A percentile compares a stretch with the other conserved stretches of the same genome.
Evolutionary conservation across 1,140 invertebrate species (phyloP).

Genomic region (Drosophila fuyamai): DNA sequence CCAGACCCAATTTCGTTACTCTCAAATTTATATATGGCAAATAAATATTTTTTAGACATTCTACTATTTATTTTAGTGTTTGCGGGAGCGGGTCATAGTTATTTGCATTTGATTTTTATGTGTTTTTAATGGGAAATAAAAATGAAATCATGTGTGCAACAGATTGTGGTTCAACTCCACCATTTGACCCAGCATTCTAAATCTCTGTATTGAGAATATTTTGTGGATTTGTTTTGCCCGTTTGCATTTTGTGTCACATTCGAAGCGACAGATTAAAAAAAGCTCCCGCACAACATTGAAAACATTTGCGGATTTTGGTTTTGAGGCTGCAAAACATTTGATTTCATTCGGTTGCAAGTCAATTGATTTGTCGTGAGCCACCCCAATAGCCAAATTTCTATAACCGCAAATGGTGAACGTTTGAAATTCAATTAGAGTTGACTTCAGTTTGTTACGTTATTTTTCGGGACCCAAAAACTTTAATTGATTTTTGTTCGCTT

Average conservation of each 20-base stretch:
- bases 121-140: conserved; percentile 82
- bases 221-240: conserved; percentile 52
- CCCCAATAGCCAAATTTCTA: conserved; percentile 18
- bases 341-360: conserved; percentile 72
- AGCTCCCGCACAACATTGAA: conserved; percentile 20
- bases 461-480: conserved; percentile 40
- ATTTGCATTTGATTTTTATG: conserved; percentile 79
- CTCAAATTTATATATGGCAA: conserved; percentile 29
- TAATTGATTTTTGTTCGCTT: conserved; percentile 48
- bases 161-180: conserved; percentile 62
- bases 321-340: conserved; percentile 71
- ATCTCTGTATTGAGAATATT: conserved; percentile 44
- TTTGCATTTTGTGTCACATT: conserved; percentile 37
- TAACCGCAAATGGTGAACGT: conserved; percentile 17
- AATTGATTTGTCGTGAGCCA: conserved; percentile 67
- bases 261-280: conserved; percentile 17
- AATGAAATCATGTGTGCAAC: conserved; percentile 84
- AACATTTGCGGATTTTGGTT: conserved; percentile 63
- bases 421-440: conserved; percentile 73
- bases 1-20: conserved; percentile 33
- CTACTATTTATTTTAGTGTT: conserved; percentile 38
- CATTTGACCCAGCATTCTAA: conserved; percentile 14
- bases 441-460: conserved; percentile 46
- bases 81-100: conserved; percentile 14
- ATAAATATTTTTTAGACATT: conserved; percentile 41